Evolutionary conservation across 2,888 invertebrate species (phyloP).

Genomic region (Drosophila kanekoi): DNA sequence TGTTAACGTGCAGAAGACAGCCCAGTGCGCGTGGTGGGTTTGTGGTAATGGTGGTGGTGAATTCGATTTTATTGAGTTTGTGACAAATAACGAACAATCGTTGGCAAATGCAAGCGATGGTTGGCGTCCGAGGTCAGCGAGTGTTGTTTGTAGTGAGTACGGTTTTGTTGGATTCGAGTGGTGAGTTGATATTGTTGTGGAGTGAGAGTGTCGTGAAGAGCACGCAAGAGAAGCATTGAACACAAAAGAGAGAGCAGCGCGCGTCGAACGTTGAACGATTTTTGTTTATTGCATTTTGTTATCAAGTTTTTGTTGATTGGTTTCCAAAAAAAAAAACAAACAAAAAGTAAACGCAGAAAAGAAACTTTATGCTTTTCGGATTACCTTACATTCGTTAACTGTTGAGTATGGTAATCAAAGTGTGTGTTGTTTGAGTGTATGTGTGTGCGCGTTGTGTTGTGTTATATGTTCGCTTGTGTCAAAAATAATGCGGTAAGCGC

Average conservation of each 20-base stretch:
- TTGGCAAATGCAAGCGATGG: constrained; percentile 64
- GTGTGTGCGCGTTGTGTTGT: constrained; percentile 39
- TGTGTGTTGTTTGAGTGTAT: constrained; percentile 36
- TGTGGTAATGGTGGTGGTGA: constrained; percentile 21
- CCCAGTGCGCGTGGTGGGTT: constrained; percentile 8
- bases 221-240: constrained; percentile 77
- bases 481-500: constrained; percentile 54
- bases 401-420: constrained; percentile 23
- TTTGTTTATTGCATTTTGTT: constrained; percentile 49
- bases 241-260: constrained; percentile 73
- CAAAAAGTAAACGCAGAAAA: constrained; percentile 81
- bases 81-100: constrained; percentile 62
- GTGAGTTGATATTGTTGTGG: constrained; percentile 36
- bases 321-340: constrained; percentile 49
- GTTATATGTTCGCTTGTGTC: constrained; percentile 31
- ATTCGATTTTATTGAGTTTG: constrained; percentile 22
- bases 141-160: constrained; percentile 42
- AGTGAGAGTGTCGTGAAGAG: constrained; percentile 56
- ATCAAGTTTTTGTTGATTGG: constrained; percentile 44
- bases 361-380: constrained; percentile 73
- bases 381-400: constrained; percentile 52
- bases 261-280: constrained; percentile 55
- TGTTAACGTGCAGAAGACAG: constrained; percentile 13
- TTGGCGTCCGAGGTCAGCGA: constrained; percentile 68
- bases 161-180: constrained; percentile 26